phyloP scores from a whole-genome alignment of 2,797 vertebrate genomes.

The Eulemur rubriventer region DNA sequence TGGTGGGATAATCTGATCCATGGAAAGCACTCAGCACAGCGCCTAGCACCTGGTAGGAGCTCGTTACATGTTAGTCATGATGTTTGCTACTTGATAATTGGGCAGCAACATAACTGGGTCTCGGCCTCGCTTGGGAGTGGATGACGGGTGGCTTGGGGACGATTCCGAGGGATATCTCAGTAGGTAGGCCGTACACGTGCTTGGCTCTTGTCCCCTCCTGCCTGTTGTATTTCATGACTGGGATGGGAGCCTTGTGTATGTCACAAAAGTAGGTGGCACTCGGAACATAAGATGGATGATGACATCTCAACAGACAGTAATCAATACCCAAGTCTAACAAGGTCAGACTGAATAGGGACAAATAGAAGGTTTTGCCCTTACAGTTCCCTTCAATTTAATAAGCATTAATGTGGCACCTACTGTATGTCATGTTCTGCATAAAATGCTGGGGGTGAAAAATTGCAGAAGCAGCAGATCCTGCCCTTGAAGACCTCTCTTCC shows the following conservation, averaged over 20 bases:
- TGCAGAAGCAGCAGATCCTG: not conserved
- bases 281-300: not conserved
- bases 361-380: not conserved
- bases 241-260: not conserved
- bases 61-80: not conserved
- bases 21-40: rapidly evolving
- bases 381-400: not conserved
- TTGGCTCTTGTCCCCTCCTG: not conserved
- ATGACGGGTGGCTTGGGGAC: no score
- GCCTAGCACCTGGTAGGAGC: not conserved
- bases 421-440: not conserved
- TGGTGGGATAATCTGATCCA: not conserved
- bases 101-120: not conserved
- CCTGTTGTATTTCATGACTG: not conserved
- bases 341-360: not conserved
- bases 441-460: not conserved
- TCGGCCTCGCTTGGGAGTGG: not conserved
- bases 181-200: not conserved
- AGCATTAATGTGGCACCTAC: not conserved
- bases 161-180: not conserved
- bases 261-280: not conserved
- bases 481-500: not conserved
- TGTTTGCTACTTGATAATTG: not conserved
- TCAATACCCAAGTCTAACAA: not conserved
- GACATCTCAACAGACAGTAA: not conserved